Conservation (phyloP, 2,113 vertebrate species). For the Myotis yumanensis region DNA sequence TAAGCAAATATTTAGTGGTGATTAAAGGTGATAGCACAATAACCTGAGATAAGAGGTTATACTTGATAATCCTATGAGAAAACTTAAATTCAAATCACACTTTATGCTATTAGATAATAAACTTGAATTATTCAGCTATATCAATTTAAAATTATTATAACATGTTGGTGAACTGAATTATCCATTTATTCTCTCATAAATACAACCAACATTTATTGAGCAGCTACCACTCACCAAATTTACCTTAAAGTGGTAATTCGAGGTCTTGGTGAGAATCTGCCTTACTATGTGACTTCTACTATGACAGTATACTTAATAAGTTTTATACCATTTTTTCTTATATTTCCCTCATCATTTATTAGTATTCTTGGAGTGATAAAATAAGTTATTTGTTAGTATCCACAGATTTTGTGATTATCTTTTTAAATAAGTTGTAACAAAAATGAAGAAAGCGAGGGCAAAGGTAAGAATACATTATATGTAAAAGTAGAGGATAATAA, state of each 20-base stretch:
- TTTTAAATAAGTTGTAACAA: neutral
- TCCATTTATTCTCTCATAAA: neutral
- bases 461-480: neutral
- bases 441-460: neutral
- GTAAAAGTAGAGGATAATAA: neutral
- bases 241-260: neutral
- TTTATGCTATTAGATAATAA: neutral
- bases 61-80: neutral
- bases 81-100: neutral
- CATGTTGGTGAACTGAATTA: neutral
- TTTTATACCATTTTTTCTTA: neutral
- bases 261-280: neutral
- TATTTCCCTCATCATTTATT: neutral
- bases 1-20: neutral
- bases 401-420: neutral
- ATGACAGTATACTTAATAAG: neutral
- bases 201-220: neutral
- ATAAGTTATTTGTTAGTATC: neutral
- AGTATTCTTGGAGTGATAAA: neutral
- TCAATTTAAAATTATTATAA: neutral
- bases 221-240: neutral
- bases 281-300: neutral
- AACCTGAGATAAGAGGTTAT: neutral
- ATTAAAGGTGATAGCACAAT: neutral
- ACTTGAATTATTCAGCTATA: neutral